Conservation (phyloP, 2,113 vertebrate genomes). For the Oxyruncus cristatus region DNA sequence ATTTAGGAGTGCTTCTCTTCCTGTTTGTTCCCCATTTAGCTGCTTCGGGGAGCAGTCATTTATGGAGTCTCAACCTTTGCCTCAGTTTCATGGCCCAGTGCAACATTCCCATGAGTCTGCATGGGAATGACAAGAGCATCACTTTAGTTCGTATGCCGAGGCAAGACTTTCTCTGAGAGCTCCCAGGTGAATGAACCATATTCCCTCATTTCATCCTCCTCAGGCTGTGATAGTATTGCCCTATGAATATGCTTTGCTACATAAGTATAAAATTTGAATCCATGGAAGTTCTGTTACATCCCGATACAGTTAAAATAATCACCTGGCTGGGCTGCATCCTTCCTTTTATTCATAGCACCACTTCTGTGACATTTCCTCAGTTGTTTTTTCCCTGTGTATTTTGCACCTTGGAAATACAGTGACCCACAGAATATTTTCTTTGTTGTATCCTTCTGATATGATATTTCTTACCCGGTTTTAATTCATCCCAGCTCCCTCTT, state of each 20-base stretch:
- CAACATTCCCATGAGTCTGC: neutral
- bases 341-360: neutral
- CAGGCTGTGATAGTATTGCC: neutral
- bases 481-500: neutral
- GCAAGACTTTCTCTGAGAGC: neutral
- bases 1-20: neutral
- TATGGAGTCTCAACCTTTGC: neutral
- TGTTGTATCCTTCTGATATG: neutral
- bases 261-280: neutral
- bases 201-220: neutral
- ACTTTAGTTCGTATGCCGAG: neutral
- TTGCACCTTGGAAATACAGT: neutral
- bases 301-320: neutral
- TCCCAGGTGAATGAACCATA: neutral
- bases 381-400: neutral
- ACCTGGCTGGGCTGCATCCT: neutral
- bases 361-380: neutral
- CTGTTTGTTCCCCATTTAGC: neutral
- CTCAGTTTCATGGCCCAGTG: neutral
- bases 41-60: neutral
- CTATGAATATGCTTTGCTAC: neutral
- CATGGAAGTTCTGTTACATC: neutral
- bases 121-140: neutral
- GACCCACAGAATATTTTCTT: neutral
- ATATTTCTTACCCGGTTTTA: neutral